phyloP scores from a whole-genome alignment of 2,797 vertebrate species.

The Gallinago stenura region DNA sequence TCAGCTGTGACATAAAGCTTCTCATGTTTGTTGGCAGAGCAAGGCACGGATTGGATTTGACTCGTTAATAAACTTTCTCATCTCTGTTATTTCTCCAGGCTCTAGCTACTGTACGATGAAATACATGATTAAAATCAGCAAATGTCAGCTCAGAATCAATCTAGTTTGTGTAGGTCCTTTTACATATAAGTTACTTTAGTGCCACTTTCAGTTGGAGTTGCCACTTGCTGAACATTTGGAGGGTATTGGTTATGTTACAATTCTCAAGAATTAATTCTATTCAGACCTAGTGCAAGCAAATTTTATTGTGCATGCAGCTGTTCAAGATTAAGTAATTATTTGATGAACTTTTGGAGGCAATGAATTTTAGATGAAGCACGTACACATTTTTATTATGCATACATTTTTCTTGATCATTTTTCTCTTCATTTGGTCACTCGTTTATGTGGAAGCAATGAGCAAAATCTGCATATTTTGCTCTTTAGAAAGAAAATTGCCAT shows the following conservation, averaged over 20 bases:
- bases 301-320: slow-evolving; percentile 61
- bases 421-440: slow-evolving; percentile 58
- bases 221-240: neutral
- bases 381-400: slow-evolving; percentile 57
- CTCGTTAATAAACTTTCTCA: neutral
- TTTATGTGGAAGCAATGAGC: slow-evolving; percentile 44
- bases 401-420: slow-evolving; percentile 58
- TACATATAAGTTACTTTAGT: neutral
- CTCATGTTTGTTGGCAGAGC: neutral
- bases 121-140: neutral
- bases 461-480: slow-evolving; percentile 59
- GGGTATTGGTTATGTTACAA: neutral
- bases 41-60: neutral
- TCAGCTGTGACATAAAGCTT: neutral
- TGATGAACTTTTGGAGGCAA: slow-evolving; percentile 51
- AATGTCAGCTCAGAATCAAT: neutral
- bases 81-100: neutral
- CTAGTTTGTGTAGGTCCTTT: neutral
- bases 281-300: slow-evolving; percentile 40
- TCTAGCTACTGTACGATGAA: neutral
- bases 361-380: slow-evolving; percentile 59
- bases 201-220: neutral
- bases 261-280: slow-evolving; percentile 43
- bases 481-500: slow-evolving; percentile 6
- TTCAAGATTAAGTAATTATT: slow-evolving; percentile 73